Conservation (phyloP, 2,888 invertebrate genomes). For the Onthophagus sagittarius region DNA sequence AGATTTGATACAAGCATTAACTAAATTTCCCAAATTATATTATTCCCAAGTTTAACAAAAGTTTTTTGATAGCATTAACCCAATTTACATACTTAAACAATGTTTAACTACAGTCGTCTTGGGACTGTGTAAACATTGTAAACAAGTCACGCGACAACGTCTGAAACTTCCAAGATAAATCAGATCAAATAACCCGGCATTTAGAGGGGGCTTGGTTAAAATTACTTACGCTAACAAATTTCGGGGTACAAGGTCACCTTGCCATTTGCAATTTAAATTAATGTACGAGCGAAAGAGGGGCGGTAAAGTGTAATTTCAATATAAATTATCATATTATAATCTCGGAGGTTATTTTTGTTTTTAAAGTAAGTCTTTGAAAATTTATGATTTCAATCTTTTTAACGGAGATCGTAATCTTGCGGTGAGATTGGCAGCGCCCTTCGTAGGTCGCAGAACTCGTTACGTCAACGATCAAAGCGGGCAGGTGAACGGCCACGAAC, state of each 20-base stretch:
- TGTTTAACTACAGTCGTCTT: neutral
- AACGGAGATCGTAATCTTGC: neutral
- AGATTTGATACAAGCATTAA: no score
- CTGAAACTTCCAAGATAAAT: neutral
- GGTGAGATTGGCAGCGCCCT: slow-evolving; percentile 18
- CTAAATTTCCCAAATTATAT: no score
- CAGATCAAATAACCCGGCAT: neutral
- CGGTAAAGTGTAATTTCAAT: neutral
- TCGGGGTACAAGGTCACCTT: neutral
- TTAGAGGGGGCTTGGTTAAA: neutral
- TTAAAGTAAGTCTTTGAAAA: neutral
- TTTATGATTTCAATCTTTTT: neutral
- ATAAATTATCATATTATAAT: no score
- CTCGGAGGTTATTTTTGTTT: no score
- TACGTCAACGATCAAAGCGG: slow-evolving; percentile 31
- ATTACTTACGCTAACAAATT: neutral
- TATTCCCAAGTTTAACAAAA: no score
- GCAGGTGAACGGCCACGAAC: slow-evolving; percentile 33
- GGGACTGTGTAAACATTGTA: neutral
- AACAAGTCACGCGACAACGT: neutral
- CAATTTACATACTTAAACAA: neutral
- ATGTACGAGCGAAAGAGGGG: neutral
- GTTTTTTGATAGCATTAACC: neutral
- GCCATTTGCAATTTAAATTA: neutral
- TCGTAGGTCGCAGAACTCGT: slow-evolving; percentile 28